Percentiles rank a stretch among this genome's conserved stretches.
Conservation (phyloP, 2,797 vertebrate genomes). For the Sternarchorhynchus goeldii region DNA sequence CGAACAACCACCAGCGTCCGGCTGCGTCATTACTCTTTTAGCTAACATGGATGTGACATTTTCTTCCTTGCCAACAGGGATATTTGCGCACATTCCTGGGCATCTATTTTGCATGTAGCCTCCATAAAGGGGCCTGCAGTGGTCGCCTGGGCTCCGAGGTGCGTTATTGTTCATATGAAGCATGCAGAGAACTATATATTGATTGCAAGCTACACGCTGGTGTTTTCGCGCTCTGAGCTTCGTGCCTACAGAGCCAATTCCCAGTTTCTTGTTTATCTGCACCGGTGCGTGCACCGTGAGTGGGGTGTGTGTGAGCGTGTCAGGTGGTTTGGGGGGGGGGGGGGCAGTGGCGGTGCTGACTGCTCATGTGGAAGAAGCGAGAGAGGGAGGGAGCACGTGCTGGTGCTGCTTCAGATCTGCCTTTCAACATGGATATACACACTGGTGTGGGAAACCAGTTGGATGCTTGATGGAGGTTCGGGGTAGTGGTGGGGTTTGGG, state of each 20-base stretch:
- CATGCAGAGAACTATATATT: constrained; percentile 10
- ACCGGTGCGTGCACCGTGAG: constrained; percentile 19
- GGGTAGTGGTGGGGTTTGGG: background rate
- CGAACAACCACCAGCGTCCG: background rate
- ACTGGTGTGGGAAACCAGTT: background rate
- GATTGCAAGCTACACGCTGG: background rate
- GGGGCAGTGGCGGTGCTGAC: constrained; percentile 62
- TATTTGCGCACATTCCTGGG: constrained; percentile 8
- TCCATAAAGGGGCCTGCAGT: constrained; percentile 23
- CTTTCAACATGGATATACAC: constrained; percentile 30
- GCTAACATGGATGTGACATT: constrained; percentile 44
- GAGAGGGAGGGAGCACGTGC: constrained; percentile 9
- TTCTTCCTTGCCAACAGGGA: constrained; percentile 15
- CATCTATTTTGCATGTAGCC: constrained; percentile 31
- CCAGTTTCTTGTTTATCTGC: constrained; percentile 28
- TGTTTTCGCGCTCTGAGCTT: constrained; percentile 15
- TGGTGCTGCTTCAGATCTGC: constrained; percentile 29
- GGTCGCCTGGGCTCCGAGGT: constrained; percentile 12
- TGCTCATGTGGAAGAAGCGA: constrained; percentile 71
- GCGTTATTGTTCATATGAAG: constrained; percentile 38
- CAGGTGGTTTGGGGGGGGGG: constrained; percentile 29
- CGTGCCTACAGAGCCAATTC: constrained; percentile 21
- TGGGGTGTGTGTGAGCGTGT: constrained; percentile 38
- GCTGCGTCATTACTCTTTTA: constrained; percentile 39
- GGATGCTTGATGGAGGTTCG: constrained; percentile 42